A percentile compares a stretch with the other conserved stretches of the same genome.
phyloP scores from a whole-genome alignment of 1,140 invertebrate species.

The Brachionus rubens region DNA sequence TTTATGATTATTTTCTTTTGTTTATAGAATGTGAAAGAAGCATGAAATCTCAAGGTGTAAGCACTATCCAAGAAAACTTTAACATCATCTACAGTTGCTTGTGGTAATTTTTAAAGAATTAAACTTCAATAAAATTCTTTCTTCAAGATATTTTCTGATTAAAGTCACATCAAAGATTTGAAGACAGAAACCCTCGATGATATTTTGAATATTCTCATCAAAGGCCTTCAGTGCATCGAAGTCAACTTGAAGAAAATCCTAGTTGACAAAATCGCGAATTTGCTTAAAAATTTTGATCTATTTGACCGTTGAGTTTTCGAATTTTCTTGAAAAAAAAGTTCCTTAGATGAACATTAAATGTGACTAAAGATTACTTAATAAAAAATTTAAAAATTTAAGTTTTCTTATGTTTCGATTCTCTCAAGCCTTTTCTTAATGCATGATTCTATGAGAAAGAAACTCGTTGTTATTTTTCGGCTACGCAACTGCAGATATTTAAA shows the following conservation, averaged over 20 bases:
- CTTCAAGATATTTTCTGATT: neutral
- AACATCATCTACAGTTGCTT: conserved; percentile 38
- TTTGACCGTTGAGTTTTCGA: conserved; percentile 39
- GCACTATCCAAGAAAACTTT: conserved; percentile 8
- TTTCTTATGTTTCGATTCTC: too few relatives aligned
- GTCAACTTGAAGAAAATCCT: conserved; percentile 27
- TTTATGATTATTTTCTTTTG: neutral
- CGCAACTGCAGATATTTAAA: too few relatives aligned
- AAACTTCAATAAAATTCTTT: neutral
- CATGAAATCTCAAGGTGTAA: conserved; percentile 23
- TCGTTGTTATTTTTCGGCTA: too few relatives aligned
- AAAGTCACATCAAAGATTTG: conserved; percentile 11
- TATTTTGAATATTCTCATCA: conserved; percentile 25
- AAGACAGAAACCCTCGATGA: conserved; percentile 35
- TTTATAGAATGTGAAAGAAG: conserved; percentile 19
- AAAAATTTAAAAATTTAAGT: too few relatives aligned
- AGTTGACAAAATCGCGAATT: neutral
- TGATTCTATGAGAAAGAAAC: too few relatives aligned
- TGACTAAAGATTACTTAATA: too few relatives aligned
- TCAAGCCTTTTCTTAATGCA: too few relatives aligned
- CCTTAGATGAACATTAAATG: too few relatives aligned
- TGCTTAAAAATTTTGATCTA: conserved; percentile 29
- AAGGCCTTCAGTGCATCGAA: conserved; percentile 10
- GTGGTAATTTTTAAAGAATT: conserved; percentile 18
- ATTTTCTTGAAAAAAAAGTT: conserved; percentile 41